phyloP scores from a whole-genome alignment of 2,888 invertebrate genomes.

The Drosophila pegasa region DNA sequence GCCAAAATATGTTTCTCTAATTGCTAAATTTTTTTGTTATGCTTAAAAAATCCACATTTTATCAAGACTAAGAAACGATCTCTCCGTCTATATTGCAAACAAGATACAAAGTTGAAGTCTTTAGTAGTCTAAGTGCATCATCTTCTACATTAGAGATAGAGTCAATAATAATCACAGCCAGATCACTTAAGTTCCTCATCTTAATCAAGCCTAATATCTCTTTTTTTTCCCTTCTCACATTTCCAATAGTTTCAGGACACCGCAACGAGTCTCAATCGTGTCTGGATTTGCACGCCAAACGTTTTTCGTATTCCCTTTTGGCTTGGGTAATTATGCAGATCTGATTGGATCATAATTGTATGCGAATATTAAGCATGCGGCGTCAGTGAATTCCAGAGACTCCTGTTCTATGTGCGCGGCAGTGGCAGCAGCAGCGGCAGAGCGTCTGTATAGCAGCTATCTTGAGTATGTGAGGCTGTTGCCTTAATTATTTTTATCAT shows the following conservation, averaged over 20 bases:
- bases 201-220: neutral
- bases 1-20: too few species aligned
- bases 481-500: slow-evolving; percentile 62
- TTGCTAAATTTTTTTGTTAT: neutral
- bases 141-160: neutral
- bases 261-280: neutral
- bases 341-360: slow-evolving; percentile 6
- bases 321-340: slow-evolving; percentile 6
- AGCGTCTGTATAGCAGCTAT: neutral
- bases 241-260: neutral
- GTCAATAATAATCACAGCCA: neutral
- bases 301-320: neutral
- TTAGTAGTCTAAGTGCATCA: neutral
- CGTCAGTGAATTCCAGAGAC: slow-evolving; percentile 9
- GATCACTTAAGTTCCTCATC: neutral
- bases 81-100: too few species aligned
- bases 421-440: neutral
- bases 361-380: slow-evolving; percentile 12
- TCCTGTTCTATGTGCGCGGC: slow-evolving; percentile 4
- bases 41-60: neutral
- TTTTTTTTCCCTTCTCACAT: neutral
- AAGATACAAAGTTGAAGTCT: neutral
- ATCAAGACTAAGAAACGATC: neutral
- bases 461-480: slow-evolving; percentile 1
- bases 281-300: neutral